phyloP scores from a whole-genome alignment of 2,113 vertebrate species.

The Trichechus manatus region DNA sequence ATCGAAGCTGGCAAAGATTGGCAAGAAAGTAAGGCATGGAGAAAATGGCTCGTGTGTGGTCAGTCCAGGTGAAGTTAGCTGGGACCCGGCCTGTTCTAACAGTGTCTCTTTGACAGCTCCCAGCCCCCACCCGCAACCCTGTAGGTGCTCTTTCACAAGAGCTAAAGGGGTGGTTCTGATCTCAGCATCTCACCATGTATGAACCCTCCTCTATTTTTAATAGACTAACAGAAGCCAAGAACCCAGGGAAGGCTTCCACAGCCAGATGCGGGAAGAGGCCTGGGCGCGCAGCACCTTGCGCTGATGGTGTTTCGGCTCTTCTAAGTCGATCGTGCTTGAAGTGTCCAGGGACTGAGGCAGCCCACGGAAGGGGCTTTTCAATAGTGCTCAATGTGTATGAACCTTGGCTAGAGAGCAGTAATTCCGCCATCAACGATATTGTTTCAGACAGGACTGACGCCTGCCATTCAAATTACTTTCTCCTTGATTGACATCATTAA shows the following conservation, averaged over 20 bases:
- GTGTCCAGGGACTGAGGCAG: neutral
- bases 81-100: neutral
- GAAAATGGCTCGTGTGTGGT: neutral
- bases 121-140: neutral
- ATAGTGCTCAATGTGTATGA: no score
- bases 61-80: neutral
- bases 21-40: neutral
- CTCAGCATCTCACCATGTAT: neutral
- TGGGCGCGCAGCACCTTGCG: neutral
- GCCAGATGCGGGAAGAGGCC: neutral
- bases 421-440: neutral
- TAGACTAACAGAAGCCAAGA: neutral
- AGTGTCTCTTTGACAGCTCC: neutral
- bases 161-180: neutral
- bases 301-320: neutral
- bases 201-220: neutral
- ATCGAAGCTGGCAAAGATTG: neutral
- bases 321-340: neutral
- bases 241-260: neutral
- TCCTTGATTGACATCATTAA: neutral
- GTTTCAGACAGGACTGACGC: neutral
- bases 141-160: neutral
- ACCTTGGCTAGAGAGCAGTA: neutral
- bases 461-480: neutral
- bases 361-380: neutral